These are phyloP conservation scores for Siniperca scherzeri DNA, from an alignment of 2,797 vertebrate species.

Conservation along the genomic window DNA sequence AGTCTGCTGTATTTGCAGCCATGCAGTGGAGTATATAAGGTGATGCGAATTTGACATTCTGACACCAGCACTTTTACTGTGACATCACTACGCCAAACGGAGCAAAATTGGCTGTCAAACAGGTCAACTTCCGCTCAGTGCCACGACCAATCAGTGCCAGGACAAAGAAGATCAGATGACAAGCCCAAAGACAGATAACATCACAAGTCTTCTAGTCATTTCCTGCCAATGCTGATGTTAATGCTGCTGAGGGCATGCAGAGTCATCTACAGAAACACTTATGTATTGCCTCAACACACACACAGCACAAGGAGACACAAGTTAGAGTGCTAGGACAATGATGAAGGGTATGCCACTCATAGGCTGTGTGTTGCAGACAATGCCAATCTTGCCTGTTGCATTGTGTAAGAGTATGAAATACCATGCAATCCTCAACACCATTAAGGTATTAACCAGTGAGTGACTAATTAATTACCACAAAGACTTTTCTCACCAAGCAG, in stretches of 20 bases:
- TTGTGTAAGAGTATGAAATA: slow-evolving; percentile 24
- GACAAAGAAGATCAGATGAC: slow-evolving; percentile 46
- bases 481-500: neutral
- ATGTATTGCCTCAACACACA: slow-evolving; percentile 4
- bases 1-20: neutral
- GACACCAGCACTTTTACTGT: slow-evolving; percentile 33
- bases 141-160: slow-evolving; percentile 43
- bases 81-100: slow-evolving; percentile 44
- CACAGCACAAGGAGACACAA: neutral
- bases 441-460: neutral
- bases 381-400: slow-evolving; percentile 9
- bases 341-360: slow-evolving; percentile 48
- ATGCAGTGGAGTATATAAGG: neutral
- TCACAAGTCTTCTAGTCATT: slow-evolving; percentile 47
- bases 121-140: slow-evolving; percentile 19
- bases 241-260: slow-evolving; percentile 46
- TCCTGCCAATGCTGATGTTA: slow-evolving; percentile 56
- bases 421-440: slow-evolving; percentile 24
- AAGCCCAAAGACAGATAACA: slow-evolving; percentile 41
- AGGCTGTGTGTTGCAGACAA: slow-evolving; percentile 25
- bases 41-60: slow-evolving; percentile 35
- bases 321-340: slow-evolving; percentile 32
- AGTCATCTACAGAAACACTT: slow-evolving; percentile 43
- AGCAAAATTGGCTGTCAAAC: slow-evolving; percentile 34
- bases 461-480: slow-evolving; percentile 18